Evolutionary conservation across 2,113 vertebrate genomes (phyloP).

Genomic region (Tapirus terrestris): DNA sequence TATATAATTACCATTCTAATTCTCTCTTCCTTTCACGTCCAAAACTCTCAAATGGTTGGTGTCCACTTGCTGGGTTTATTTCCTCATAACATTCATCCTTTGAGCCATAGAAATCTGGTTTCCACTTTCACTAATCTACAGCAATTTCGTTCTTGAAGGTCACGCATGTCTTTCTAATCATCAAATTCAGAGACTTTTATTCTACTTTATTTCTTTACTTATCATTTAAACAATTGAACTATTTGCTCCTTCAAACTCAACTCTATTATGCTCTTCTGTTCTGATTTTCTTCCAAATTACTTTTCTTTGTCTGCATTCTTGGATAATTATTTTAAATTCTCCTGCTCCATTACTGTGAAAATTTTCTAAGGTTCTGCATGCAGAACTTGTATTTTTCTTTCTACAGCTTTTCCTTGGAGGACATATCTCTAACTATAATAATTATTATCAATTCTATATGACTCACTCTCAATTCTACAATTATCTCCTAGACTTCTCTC

Average conservation of each 20-base stretch:
- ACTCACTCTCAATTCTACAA: neutral
- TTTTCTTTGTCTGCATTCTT: neutral
- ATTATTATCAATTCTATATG: neutral
- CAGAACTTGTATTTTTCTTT: neutral
- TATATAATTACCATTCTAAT: neutral
- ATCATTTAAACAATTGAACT: neutral
- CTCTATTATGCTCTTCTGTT: neutral
- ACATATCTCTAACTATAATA: neutral
- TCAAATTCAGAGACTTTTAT: neutral
- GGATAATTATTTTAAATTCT: neutral
- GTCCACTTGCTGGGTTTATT: neutral
- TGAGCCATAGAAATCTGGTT: neutral
- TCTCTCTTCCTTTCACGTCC: neutral
- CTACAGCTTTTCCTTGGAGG: neutral
- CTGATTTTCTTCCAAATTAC: neutral
- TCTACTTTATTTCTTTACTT: neutral
- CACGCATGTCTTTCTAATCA: neutral
- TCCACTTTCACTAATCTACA: neutral
- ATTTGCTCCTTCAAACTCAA: neutral
- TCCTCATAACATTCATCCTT: neutral
- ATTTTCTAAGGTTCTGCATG: neutral
- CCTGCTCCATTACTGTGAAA: neutral
- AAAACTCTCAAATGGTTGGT: neutral
- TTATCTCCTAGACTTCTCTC: neutral
- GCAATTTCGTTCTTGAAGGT: neutral